Conservation (phyloP, 2,888 invertebrate genomes). For the Arrhopalites spinosus region DNA sequence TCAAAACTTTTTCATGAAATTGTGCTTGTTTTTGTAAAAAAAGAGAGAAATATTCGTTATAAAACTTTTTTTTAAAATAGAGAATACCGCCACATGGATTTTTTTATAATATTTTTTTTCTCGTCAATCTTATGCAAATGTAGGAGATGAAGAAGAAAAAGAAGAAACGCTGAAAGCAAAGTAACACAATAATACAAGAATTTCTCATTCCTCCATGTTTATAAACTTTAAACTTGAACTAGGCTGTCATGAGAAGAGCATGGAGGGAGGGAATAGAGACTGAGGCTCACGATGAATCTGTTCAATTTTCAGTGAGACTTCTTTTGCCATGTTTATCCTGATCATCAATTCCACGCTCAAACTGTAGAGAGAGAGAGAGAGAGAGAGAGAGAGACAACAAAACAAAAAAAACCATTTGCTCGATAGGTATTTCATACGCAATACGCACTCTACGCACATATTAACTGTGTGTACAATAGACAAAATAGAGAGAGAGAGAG, state of each 20-base stretch:
- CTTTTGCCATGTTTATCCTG: neutral
- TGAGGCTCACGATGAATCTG: constrained; percentile 33
- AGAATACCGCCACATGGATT: neutral
- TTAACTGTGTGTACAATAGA: no score
- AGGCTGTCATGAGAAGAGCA: constrained; percentile 22
- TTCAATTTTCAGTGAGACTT: constrained; percentile 20
- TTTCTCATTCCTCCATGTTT: constrained; percentile 6
- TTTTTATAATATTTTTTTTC: no score
- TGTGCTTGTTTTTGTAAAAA: no score
- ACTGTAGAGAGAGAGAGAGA: no score
- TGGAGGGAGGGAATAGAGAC: constrained; percentile 3
- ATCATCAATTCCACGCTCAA: constrained; percentile 13
- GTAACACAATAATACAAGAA: neutral
- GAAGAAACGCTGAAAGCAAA: neutral
- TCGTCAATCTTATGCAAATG: neutral
- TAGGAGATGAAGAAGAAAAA: neutral
- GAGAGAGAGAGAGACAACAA: neutral
- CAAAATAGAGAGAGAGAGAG: no score
- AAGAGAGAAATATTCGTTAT: no score
- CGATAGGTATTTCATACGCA: no score
- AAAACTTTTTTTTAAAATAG: no score
- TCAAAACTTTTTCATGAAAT: no score
- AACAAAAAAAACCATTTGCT: no score
- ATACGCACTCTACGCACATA: no score
- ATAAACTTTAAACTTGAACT: constrained; percentile 20